phyloP scores from a whole-genome alignment of 2,113 vertebrate species.

The Tragelaphus imberbis region DNA sequence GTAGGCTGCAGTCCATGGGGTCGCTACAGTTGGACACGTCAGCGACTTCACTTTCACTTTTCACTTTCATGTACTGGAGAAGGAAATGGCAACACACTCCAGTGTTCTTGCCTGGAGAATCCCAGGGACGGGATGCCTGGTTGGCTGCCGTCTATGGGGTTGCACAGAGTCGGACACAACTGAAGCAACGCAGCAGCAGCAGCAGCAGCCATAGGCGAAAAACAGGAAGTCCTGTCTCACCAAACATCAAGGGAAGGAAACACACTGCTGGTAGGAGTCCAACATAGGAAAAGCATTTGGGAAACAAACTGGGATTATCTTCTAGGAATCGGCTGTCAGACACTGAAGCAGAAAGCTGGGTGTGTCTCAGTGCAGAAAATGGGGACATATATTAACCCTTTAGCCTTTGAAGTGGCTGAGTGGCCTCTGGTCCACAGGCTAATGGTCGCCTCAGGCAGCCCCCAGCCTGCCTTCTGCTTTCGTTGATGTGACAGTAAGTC shows the following conservation, averaged over 20 bases:
- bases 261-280: neutral
- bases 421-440: neutral
- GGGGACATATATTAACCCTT: neutral
- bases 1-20: too few relatives aligned
- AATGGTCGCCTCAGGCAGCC: neutral
- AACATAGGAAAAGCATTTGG: neutral
- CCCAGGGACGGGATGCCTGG: too few relatives aligned
- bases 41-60: too few relatives aligned
- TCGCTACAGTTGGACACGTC: too few relatives aligned
- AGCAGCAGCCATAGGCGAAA: neutral
- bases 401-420: neutral
- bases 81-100: too few relatives aligned
- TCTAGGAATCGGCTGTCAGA: neutral
- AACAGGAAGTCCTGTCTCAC: too few relatives aligned
- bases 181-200: too few relatives aligned
- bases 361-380: neutral
- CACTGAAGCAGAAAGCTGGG: neutral
- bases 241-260: neutral
- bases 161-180: too few relatives aligned
- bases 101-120: too few relatives aligned
- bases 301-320: neutral
- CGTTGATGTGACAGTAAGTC: neutral
- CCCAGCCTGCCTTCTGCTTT: neutral
- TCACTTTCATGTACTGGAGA: too few relatives aligned
- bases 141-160: too few relatives aligned